Percentiles rank a stretch among this genome's conserved stretches.
phyloP scores from a whole-genome alignment of 2,797 vertebrate species.

The Ispidina lecontei region DNA sequence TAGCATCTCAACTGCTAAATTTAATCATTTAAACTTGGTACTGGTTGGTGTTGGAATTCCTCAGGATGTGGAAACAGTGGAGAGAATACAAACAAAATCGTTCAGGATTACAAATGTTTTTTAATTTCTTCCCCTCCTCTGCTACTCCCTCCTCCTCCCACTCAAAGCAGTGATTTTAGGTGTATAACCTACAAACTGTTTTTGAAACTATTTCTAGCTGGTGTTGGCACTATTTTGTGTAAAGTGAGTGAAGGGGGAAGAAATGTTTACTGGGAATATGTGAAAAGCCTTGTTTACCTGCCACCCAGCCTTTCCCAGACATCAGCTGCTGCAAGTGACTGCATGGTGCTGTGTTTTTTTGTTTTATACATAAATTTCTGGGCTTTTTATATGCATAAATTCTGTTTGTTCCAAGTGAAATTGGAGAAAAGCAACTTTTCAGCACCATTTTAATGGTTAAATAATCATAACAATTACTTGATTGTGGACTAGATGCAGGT shows the following conservation, averaged over 20 bases:
- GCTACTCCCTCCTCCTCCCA: accelerated
- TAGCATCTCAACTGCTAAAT: too few relatives aligned
- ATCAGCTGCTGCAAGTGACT: not conserved
- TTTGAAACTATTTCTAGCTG: not conserved
- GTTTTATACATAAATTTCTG: too few relatives aligned
- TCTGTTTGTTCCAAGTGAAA: not conserved
- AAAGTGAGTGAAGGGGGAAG: not conserved
- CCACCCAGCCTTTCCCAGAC: not conserved
- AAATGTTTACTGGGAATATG: not conserved
- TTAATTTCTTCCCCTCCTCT: not conserved
- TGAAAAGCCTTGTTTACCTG: not conserved
- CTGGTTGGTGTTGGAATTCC: not conserved
- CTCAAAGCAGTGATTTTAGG: not conserved
- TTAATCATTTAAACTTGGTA: not conserved
- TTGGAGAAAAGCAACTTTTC: not conserved
- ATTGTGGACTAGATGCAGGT: not conserved
- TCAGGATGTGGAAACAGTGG: not conserved
- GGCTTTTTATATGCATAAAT: not conserved
- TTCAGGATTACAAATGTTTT: not conserved
- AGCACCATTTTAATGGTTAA: not conserved
- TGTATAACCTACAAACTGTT: not conserved
- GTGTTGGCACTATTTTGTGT: not conserved
- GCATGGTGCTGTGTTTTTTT: not conserved
- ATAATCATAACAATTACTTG: not conserved
- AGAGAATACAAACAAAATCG: not conserved